These are phyloP conservation scores for Conus canariensis DNA, from an alignment of 2,888 invertebrate genomes.

Conservation along the genomic window DNA sequence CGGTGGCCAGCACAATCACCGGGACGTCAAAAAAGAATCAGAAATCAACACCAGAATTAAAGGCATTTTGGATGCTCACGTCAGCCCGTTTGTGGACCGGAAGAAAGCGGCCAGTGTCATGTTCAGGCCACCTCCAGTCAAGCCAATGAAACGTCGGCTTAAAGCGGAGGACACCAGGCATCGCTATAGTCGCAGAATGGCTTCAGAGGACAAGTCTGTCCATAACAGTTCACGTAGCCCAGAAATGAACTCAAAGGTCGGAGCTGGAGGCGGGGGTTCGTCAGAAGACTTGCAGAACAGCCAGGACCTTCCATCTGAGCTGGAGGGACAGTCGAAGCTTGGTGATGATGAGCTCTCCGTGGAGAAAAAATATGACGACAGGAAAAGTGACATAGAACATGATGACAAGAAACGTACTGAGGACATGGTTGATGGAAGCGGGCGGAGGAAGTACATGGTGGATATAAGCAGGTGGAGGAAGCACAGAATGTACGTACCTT, in stretches of 20 bases:
- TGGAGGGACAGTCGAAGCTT: not conserved
- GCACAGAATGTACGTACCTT: too few species aligned
- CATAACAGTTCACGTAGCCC: not conserved
- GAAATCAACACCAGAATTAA: too few species aligned
- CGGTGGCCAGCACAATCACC: not conserved
- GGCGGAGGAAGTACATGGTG: too few species aligned
- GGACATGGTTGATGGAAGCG: too few species aligned
- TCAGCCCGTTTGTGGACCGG: slow-evolving; percentile 17
- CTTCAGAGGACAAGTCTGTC: not conserved
- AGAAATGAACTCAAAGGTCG: not conserved
- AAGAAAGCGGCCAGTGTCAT: slow-evolving; percentile 3
- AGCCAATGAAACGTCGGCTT: not conserved
- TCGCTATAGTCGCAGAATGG: too few species aligned
- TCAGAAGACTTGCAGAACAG: not conserved
- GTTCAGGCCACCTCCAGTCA: not conserved
- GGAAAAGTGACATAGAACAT: too few species aligned
- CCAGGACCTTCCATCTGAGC: not conserved
- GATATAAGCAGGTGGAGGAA: too few species aligned
- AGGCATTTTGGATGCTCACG: not conserved
- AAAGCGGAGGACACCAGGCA: not conserved
- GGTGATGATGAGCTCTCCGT: not conserved
- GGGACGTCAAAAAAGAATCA: not conserved
- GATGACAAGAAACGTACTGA: too few species aligned
- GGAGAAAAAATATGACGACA: too few species aligned
- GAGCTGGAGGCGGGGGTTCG: not conserved